A percentile compares a stretch with the other conserved stretches of the same genome.
Conservation (phyloP, 1,140 invertebrate species). For the Onthophagus taurus region DNA sequence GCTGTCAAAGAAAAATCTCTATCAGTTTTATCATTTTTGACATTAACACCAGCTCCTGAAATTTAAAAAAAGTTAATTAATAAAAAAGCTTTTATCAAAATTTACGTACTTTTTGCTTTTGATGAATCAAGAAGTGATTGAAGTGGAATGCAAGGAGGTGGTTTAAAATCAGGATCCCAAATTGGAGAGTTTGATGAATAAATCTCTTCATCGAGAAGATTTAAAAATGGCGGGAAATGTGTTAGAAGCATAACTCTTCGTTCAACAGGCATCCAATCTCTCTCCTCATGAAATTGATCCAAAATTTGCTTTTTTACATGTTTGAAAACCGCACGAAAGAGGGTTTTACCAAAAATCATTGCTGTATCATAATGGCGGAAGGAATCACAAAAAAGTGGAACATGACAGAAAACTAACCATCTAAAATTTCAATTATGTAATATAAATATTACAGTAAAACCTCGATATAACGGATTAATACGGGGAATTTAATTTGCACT, state of each 20-base stretch:
- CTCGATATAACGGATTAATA: too few relatives aligned
- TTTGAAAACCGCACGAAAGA: constrained; percentile 79
- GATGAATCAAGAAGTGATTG: constrained; percentile 30
- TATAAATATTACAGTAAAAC: background rate
- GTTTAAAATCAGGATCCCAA: constrained; percentile 85
- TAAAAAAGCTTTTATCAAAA: background rate
- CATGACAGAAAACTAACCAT: constrained; percentile 92
- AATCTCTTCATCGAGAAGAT: constrained; percentile 78
- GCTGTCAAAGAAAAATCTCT: too few relatives aligned
- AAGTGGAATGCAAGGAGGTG: constrained; percentile 56
- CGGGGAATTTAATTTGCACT: too few relatives aligned
- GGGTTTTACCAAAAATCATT: constrained; percentile 77
- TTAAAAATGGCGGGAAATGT: constrained; percentile 69
- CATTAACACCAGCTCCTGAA: constrained; percentile 2
- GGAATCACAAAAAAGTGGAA: constrained; percentile 91
- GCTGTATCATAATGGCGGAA: constrained; percentile 83
- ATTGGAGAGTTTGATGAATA: constrained; percentile 80
- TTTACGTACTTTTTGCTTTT: constrained; percentile 14
- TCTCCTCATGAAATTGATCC: constrained; percentile 79
- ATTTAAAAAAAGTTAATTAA: background rate
- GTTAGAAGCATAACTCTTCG: constrained; percentile 58
- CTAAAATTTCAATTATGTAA: constrained; percentile 38
- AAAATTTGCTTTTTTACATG: constrained; percentile 82
- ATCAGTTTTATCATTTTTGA: constrained; percentile 50
- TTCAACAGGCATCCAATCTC: constrained; percentile 80